Conservation (phyloP, 2,888 invertebrate species). For the Drosophila monieri region DNA sequence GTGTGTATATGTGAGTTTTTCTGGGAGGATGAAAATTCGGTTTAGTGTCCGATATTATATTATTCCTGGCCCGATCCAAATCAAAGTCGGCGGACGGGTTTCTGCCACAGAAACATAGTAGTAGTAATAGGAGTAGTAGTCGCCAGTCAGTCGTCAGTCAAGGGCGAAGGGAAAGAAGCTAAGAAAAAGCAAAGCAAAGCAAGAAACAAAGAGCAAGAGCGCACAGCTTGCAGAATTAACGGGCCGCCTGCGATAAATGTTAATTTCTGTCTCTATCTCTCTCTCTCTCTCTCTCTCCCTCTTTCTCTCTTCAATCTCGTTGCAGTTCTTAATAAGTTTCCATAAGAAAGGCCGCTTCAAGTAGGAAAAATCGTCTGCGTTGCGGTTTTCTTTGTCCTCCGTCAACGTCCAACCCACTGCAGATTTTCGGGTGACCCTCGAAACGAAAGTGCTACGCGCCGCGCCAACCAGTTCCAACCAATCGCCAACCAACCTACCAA, state of each 20-base stretch:
- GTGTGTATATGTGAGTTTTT: slow-evolving; percentile 63
- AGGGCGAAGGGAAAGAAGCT: slow-evolving; percentile 12
- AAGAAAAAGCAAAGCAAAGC: neutral
- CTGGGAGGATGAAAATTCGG: slow-evolving; percentile 46
- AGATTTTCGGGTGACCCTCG: slow-evolving; percentile 61
- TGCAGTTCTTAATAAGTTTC: slow-evolving; percentile 70
- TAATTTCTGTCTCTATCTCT: slow-evolving; percentile 53
- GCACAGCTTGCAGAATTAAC: slow-evolving; percentile 16
- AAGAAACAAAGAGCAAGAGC: slow-evolving; percentile 18
- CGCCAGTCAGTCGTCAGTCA: slow-evolving; percentile 9
- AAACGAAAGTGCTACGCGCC: slow-evolving; percentile 53
- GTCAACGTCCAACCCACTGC: slow-evolving; percentile 26
- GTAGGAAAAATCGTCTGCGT: slow-evolving; percentile 41
- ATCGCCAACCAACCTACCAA: slow-evolving; percentile 54
- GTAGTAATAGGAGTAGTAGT: too few relatives aligned
- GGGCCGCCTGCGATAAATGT: slow-evolving; percentile 27
- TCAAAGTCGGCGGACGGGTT: neutral
- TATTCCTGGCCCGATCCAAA: neutral
- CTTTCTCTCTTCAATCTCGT: slow-evolving; percentile 51
- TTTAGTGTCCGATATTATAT: neutral
- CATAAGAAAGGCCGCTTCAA: slow-evolving; percentile 46
- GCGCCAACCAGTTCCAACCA: slow-evolving; percentile 46
- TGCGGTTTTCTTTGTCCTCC: slow-evolving; percentile 59
- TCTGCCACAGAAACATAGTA: slow-evolving; percentile 2
- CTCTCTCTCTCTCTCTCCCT: slow-evolving; percentile 34